These are phyloP conservation scores for Lithophane leautieri DNA, from an alignment of 2,888 invertebrate genomes.

Conservation along the genomic window DNA sequence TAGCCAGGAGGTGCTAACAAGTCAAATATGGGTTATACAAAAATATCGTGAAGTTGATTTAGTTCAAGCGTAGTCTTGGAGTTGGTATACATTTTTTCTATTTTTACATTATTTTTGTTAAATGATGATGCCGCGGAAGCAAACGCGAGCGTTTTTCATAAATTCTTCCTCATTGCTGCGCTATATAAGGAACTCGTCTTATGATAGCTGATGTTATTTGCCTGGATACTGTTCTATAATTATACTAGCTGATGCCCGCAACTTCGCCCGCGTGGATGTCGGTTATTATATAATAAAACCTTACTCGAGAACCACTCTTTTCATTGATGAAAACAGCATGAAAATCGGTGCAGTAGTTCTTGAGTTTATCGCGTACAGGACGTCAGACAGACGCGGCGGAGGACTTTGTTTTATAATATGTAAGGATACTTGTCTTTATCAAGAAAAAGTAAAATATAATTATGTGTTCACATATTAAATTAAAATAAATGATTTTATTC, in stretches of 20 bases:
- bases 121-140: not conserved
- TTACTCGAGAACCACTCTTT: too few species aligned
- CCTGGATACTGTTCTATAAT: not conserved
- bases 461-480: constrained; percentile 9
- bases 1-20: not conserved
- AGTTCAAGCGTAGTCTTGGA: not conserved
- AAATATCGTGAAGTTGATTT: not conserved
- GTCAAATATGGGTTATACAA: not conserved
- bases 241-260: too few species aligned
- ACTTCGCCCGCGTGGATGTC: too few species aligned
- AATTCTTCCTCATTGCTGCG: too few species aligned
- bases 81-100: not conserved
- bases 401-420: too few species aligned
- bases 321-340: too few species aligned
- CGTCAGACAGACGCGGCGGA: too few species aligned
- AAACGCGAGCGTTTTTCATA: too few species aligned
- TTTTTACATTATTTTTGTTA: not conserved
- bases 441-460: not conserved
- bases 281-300: too few species aligned
- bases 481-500: constrained; percentile 9
- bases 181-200: not conserved
- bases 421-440: not conserved
- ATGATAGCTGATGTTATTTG: not conserved
- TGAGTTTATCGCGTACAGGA: too few species aligned
- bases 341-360: too few species aligned